phyloP scores from a whole-genome alignment of 1,140 invertebrate species.

The Pseudoatta argentina region DNA sequence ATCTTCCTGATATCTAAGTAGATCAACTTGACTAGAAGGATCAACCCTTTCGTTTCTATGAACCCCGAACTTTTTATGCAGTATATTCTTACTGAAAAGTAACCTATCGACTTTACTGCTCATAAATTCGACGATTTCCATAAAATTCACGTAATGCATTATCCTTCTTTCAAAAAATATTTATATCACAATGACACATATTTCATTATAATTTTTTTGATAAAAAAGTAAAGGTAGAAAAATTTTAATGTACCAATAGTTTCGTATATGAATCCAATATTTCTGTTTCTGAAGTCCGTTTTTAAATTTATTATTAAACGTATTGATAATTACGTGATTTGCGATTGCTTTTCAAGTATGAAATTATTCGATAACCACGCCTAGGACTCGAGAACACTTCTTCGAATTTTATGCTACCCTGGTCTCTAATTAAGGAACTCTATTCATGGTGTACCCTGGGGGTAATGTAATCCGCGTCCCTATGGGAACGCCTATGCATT shows the following conservation, averaged over 20 bases:
- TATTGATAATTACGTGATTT: not conserved
- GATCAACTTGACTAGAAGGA: slow-evolving; percentile 73
- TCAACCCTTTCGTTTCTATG: slow-evolving; percentile 60
- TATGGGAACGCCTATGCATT: slow-evolving; percentile 64
- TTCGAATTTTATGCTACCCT: slow-evolving; percentile 72
- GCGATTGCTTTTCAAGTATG: not conserved
- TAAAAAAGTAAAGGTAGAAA: not conserved
- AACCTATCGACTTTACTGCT: not conserved
- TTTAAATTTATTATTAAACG: not conserved
- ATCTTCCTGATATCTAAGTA: slow-evolving; percentile 72
- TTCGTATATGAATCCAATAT: not conserved
- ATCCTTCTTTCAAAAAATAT: not conserved
- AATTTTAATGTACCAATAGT: not conserved
- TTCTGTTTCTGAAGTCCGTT: not conserved
- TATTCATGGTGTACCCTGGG: slow-evolving; percentile 73
- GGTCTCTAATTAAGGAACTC: slow-evolving; percentile 78
- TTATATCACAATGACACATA: not conserved
- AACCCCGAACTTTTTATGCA: not conserved
- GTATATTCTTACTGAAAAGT: not conserved
- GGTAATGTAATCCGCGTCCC: slow-evolving; percentile 48
- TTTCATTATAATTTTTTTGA: not conserved
- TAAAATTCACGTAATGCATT: not conserved
- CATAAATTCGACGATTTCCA: not conserved
- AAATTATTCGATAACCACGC: slow-evolving; percentile 25
- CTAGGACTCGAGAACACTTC: slow-evolving; percentile 66